Conservation (phyloP, 2,888 invertebrate genomes). For the Calephelis perditalis region DNA sequence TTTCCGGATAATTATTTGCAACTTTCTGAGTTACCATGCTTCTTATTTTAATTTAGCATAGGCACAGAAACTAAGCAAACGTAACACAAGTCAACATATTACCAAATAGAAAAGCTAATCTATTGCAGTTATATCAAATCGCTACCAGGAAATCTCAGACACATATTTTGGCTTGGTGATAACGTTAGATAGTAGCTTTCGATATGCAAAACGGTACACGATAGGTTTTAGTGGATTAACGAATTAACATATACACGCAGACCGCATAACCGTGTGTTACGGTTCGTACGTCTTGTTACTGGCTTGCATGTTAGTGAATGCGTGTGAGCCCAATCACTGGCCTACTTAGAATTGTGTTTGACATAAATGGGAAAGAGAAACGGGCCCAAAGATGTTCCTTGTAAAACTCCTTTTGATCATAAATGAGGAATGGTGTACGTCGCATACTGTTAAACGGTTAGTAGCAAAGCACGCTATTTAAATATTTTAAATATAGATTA, state of each 20-base stretch:
- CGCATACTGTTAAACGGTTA: no score
- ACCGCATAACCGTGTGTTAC: slow-evolving; percentile 36
- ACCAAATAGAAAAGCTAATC: no score
- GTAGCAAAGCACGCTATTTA: no score
- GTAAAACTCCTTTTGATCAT: no score
- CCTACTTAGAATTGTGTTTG: slow-evolving; percentile 17
- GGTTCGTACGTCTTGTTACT: slow-evolving; percentile 28
- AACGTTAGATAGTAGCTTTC: slow-evolving; percentile 47
- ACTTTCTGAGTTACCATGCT: no score
- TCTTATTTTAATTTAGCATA: no score
- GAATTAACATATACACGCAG: slow-evolving; percentile 41
- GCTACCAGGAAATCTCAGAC: slow-evolving; percentile 32
- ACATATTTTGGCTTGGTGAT: slow-evolving; percentile 33
- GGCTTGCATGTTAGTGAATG: slow-evolving; percentile 15
- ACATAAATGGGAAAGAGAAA: background rate
- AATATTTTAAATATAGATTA: no score
- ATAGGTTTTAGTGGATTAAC: slow-evolving; percentile 38
- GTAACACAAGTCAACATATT: no score
- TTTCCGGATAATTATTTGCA: no score
- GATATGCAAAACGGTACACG: slow-evolving; percentile 60
- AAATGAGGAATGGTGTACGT: no score
- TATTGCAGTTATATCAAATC: no score
- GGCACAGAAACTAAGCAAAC: no score
- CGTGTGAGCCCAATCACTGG: slow-evolving; percentile 20
- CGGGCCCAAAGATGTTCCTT: background rate